These are phyloP conservation scores for Belgica antarctica DNA, from an alignment of 2,888 invertebrate species.

Conservation along the genomic window DNA sequence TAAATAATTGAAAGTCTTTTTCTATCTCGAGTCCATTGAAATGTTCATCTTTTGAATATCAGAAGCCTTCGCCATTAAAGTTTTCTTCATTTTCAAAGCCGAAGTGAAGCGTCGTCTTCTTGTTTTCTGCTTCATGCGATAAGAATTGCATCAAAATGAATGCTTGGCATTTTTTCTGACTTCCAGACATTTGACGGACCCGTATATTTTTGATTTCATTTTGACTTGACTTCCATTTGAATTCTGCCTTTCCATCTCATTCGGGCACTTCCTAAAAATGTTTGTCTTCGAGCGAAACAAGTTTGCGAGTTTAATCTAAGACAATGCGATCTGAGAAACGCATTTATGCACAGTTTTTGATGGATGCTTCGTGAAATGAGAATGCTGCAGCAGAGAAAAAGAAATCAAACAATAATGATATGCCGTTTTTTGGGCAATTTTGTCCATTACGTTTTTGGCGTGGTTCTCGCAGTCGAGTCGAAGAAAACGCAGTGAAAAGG, in stretches of 20 bases:
- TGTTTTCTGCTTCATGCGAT: neutral
- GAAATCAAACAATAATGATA: conserved; percentile 39
- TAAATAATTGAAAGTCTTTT: conserved; percentile 37
- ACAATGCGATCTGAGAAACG: conserved; percentile 13
- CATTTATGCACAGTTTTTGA: conserved; percentile 29
- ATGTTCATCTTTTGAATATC: conserved; percentile 21
- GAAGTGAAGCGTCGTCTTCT: too few relatives aligned
- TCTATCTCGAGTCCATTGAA: conserved; percentile 11
- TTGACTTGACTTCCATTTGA: conserved; percentile 35
- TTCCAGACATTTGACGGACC: conserved; percentile 40
- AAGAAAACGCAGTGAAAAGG: neutral
- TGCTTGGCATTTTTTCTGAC: conserved; percentile 25
- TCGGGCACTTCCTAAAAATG: conserved; percentile 39
- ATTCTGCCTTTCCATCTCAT: neutral
- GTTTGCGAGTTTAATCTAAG: conserved; percentile 3
- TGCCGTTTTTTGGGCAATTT: conserved; percentile 32
- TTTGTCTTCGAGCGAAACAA: neutral
- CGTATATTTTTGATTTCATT: conserved; percentile 22
- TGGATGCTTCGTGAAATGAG: conserved; percentile 22
- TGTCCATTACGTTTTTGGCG: conserved; percentile 5
- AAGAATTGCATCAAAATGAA: conserved; percentile 23
- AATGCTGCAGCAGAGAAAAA: conserved; percentile 17
- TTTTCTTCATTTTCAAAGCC: too few relatives aligned
- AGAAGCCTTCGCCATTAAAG: conserved; percentile 11
- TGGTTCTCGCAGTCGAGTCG: neutral